phyloP scores from a whole-genome alignment of 2,888 invertebrate genomes.

The Platycnemis pennipes region DNA sequence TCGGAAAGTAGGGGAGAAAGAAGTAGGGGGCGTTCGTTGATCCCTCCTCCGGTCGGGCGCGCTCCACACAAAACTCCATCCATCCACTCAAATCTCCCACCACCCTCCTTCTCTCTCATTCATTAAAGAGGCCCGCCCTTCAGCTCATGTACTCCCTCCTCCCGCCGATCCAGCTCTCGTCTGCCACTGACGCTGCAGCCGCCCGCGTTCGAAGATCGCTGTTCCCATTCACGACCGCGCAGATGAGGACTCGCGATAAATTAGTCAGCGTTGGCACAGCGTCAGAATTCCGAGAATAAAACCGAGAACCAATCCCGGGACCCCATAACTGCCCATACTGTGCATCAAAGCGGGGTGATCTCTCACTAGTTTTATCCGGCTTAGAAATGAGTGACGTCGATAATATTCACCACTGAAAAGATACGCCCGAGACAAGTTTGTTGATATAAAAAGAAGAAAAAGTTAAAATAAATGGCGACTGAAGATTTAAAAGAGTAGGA shows the following conservation, averaged over 20 bases:
- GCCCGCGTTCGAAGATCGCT: not conserved
- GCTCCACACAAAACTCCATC: not conserved
- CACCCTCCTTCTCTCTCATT: not conserved
- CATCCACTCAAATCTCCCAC: not conserved
- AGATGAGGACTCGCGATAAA: conserved; percentile 40
- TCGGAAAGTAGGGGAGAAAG: not conserved
- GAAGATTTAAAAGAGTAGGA: too few relatives aligned
- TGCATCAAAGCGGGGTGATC: too few relatives aligned
- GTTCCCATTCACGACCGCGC: not conserved
- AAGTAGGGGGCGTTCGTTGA: not conserved
- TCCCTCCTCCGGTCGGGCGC: not conserved
- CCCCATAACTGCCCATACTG: too few relatives aligned
- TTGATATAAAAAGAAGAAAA: too few relatives aligned
- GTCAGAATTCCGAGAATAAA: not conserved
- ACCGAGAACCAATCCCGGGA: not conserved
- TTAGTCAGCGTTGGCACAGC: not conserved
- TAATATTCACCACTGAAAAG: too few relatives aligned
- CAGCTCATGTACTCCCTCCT: conserved; percentile 2
- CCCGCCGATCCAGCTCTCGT: not conserved
- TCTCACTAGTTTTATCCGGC: too few relatives aligned
- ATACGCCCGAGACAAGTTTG: too few relatives aligned
- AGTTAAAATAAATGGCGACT: too few relatives aligned
- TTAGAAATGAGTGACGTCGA: too few relatives aligned
- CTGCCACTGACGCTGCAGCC: not conserved
- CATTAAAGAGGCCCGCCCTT: conserved; percentile 2